These are phyloP conservation scores for Gymnarchus niloticus DNA, from an alignment of 2,113 vertebrate genomes.

Conservation along the genomic window DNA sequence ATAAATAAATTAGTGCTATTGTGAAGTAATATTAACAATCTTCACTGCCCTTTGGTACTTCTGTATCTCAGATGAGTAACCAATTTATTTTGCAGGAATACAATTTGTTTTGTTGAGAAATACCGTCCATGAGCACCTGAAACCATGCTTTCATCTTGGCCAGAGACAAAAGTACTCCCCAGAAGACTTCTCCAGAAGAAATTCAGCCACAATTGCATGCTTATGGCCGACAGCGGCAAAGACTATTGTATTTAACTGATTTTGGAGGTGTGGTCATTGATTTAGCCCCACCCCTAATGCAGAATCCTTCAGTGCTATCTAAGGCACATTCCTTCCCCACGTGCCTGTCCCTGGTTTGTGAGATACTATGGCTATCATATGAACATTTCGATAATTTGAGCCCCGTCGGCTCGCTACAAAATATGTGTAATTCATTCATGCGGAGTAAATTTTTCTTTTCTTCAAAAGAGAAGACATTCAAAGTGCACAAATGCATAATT, in stretches of 20 bases:
- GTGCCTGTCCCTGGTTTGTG: too few relatives aligned
- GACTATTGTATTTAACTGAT: not conserved
- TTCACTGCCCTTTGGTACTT: not conserved
- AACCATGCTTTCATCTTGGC: not conserved
- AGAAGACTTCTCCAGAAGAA: not conserved
- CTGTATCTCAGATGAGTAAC: not conserved
- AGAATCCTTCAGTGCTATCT: not conserved
- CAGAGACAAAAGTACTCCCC: not conserved
- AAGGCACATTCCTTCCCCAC: not conserved
- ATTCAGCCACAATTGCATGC: not conserved
- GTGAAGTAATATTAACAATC: not conserved
- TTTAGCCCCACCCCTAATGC: not conserved
- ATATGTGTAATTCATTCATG: not conserved
- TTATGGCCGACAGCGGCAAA: not conserved
- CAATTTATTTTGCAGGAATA: not conserved
- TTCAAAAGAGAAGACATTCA: slow-evolving; percentile 35
- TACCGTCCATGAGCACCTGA: not conserved
- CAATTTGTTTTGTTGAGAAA: not conserved
- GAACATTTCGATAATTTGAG: not conserved
- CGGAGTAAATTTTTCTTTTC: slow-evolving; percentile 7
- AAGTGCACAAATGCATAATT: slow-evolving; percentile 43
- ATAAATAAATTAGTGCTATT: not conserved
- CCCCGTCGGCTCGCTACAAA: not conserved
- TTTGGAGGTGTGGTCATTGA: slow-evolving; percentile 1
- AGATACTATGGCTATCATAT: not conserved